Evolutionary conservation across 1,140 invertebrate genomes (phyloP), one percentile per base, ranked within the genome.

Genomic region (Pseudomyrmex cubaensis): DNA sequence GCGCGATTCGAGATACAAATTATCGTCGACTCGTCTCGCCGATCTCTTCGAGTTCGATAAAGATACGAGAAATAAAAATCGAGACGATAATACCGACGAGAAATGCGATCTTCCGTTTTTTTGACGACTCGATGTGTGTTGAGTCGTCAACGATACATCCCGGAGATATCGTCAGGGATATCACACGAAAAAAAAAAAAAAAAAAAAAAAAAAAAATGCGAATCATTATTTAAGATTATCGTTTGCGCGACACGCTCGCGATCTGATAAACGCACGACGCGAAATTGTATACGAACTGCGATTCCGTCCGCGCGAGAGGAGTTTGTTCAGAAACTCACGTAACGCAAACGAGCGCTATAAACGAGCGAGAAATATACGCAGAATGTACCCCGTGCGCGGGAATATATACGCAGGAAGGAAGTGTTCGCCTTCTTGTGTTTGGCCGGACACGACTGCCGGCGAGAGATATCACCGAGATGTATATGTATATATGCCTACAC

Each of bases 391-490:
- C 5, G 15, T 15, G 50, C 20, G 48, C 15, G 48, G 25, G 22
- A 22, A 8, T 20, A 50, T 50, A 52, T 61, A 44, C 57, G 74
- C 85, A 85, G 90, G 89, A 90, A 90, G 90, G 87, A 91, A 91
- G 88, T 90, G 88, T 90, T 90, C 67, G 88, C 83, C 66, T 87
- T 82, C 74, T 84, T 74, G 77, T 52, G 57, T 74, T 86, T 85
- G 83, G 22, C 72, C 86, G 83, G 74, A 87, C 77, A 87, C 72
- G 77, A 77, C 76, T 69, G 83, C 70, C 54, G 57, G 52, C 46
- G 69, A 90, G 78, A 89, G 78, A 89, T 90, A 89, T 84, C 83
- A 70, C 35, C 82, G 83, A 89, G 89, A 86, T 88, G 88, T 35
- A 35, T 35, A 35, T 7, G 5, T 35, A 35, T 35, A 35, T 78